Percentiles rank a stretch among this genome's conserved stretches.
These are phyloP conservation scores for Psylliodes chrysocephalus DNA, from an alignment of 2,888 invertebrate genomes.

Conservation along the genomic window DNA sequence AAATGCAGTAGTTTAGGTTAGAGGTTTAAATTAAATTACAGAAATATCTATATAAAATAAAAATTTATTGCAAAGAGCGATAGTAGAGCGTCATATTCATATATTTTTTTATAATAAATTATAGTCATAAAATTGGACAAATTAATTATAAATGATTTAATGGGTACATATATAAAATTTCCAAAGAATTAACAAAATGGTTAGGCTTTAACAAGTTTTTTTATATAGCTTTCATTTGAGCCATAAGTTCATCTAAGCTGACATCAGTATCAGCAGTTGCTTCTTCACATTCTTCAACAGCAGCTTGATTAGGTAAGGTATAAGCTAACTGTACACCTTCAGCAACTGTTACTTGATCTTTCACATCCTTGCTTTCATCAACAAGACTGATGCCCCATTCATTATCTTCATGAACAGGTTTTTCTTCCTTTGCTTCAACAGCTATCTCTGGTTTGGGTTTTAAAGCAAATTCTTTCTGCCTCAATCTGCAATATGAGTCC, in stretches of 20 bases:
- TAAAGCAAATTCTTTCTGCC: slow-evolving; percentile 73
- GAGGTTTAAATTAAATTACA: no score
- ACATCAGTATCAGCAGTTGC: slow-evolving; percentile 62
- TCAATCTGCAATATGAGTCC: slow-evolving; percentile 77
- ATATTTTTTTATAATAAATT: neutral
- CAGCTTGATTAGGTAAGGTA: slow-evolving; percentile 56
- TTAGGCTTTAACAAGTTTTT: neutral
- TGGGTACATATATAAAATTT: neutral
- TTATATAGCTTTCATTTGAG: slow-evolving; percentile 90
- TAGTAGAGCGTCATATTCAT: neutral
- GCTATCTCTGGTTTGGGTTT: slow-evolving; percentile 69
- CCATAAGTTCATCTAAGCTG: slow-evolving; percentile 91
- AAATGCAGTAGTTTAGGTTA: no score
- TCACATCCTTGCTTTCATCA: slow-evolving; percentile 75
- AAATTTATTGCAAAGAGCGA: neutral
- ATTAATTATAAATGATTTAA: neutral
- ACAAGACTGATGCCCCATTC: slow-evolving; percentile 83
- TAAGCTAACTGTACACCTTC: slow-evolving; percentile 72
- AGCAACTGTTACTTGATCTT: slow-evolving; percentile 62
- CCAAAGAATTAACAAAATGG: neutral
- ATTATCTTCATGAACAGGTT: slow-evolving; percentile 84
- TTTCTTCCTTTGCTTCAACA: slow-evolving; percentile 65
- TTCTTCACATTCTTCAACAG: slow-evolving; percentile 48
- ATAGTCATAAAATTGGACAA: neutral
- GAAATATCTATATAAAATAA: neutral